Conservation (phyloP, 2,113 vertebrate species). For the Anseranas semipalmata region DNA sequence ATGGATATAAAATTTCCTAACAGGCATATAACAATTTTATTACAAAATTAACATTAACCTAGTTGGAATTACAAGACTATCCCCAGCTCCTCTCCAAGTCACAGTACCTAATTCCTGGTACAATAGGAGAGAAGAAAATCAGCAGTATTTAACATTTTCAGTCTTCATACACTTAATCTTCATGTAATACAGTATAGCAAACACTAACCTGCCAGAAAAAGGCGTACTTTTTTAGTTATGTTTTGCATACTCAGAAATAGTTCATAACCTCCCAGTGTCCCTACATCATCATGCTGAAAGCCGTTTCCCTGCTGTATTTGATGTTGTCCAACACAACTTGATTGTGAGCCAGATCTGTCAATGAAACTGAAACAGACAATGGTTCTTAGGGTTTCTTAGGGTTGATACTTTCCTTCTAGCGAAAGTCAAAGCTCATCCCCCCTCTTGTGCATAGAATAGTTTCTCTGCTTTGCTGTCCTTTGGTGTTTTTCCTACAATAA, state of each 20-base stretch:
- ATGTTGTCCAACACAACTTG: neutral
- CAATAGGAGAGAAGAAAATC: neutral
- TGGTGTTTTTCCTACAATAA: neutral
- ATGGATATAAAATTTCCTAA: neutral
- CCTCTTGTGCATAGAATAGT: neutral
- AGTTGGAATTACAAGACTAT: conserved; percentile 4
- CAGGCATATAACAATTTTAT: neutral
- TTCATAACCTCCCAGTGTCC: neutral
- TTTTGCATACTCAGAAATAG: neutral
- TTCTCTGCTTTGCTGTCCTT: neutral
- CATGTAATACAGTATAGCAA: neutral
- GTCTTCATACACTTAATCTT: neutral
- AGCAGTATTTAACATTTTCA: neutral
- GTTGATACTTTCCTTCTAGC: neutral
- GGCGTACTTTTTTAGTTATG: neutral
- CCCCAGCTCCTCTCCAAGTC: neutral
- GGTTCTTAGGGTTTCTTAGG: neutral
- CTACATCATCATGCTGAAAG: neutral
- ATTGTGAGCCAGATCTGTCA: neutral
- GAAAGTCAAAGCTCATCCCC: neutral
- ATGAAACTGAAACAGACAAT: neutral
- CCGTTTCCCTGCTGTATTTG: neutral
- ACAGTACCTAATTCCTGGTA: neutral
- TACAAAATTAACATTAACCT: conserved; percentile 33
- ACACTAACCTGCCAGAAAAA: neutral